Evolutionary conservation across 1,140 invertebrate species (phyloP).

Genomic region (Aleiodes sp.): DNA sequence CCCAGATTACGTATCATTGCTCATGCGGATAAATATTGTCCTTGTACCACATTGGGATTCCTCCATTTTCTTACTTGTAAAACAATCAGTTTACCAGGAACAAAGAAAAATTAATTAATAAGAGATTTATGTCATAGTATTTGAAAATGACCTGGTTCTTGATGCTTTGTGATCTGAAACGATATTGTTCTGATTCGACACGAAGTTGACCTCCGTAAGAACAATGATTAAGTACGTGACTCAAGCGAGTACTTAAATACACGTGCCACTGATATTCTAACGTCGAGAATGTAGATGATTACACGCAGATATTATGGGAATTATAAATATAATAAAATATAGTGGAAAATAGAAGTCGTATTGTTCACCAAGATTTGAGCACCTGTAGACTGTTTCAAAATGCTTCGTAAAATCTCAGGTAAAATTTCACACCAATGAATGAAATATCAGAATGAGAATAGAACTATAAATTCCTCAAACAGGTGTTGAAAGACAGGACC

Average conservation of each 20-base stretch:
- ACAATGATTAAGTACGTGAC: conserved; percentile 9
- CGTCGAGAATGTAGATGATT: background rate
- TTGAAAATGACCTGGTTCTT: background rate
- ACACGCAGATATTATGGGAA: background rate
- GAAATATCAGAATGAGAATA: too few relatives aligned
- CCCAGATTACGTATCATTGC: background rate
- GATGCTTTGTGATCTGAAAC: background rate
- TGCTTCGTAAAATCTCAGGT: too few relatives aligned
- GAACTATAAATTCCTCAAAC: too few relatives aligned
- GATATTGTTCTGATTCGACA: background rate
- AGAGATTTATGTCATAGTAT: background rate
- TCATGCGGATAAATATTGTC: background rate
- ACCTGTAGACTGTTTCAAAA: too few relatives aligned
- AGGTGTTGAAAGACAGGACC: too few relatives aligned
- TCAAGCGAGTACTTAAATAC: conserved; percentile 5
- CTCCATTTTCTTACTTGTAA: background rate
- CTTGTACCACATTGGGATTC: conserved; percentile 8
- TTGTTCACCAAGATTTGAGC: too few relatives aligned
- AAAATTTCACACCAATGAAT: too few relatives aligned
- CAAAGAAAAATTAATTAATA: conserved; percentile 11
- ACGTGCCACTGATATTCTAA: conserved; percentile 7
- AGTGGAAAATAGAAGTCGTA: too few relatives aligned
- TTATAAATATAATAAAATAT: background rate
- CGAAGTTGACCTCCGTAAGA: background rate
- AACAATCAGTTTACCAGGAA: background rate